A percentile compares a stretch with the other conserved stretches of the same genome.
phyloP scores from a whole-genome alignment of 2,888 invertebrate genomes.

The Aplocera efformata region DNA sequence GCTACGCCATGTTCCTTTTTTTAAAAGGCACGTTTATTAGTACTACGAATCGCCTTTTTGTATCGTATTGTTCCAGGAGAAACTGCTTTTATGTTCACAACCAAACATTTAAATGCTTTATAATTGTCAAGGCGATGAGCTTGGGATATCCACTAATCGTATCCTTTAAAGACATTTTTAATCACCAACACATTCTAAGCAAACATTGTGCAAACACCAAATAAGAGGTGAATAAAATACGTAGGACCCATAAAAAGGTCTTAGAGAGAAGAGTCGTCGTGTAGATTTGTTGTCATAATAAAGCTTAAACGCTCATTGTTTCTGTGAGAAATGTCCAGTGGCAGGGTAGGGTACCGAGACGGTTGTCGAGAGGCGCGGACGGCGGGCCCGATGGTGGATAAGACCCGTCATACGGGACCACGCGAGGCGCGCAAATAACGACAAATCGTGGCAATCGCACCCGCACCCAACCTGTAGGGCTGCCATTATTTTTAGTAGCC shows the following conservation, averaged over 20 bases:
- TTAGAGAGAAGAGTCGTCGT: constrained; percentile 29
- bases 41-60: constrained; percentile 4
- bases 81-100: neutral
- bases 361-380: constrained; percentile 58
- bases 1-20: constrained; percentile 22
- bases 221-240: constrained; percentile 23
- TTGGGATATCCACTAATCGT: too few species aligned
- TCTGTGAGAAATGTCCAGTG: constrained; percentile 66
- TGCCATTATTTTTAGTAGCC: constrained; percentile 3
- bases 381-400: constrained; percentile 68
- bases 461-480: constrained; percentile 13
- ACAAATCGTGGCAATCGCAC: constrained; percentile 60
- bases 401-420: constrained; percentile 57
- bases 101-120: neutral
- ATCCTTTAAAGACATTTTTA: constrained; percentile 5
- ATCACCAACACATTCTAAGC: constrained; percentile 11
- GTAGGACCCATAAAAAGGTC: constrained; percentile 28
- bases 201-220: constrained; percentile 15
- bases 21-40: constrained; percentile 19
- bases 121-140: neutral
- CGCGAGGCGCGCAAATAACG: constrained; percentile 59
- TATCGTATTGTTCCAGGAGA: constrained; percentile 8
- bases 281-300: constrained; percentile 58
- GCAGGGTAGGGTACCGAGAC: constrained; percentile 50
- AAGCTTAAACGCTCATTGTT: constrained; percentile 74